phyloP scores from a whole-genome alignment of 2,888 invertebrate genomes.

The Hirudinaria manillensis region DNA sequence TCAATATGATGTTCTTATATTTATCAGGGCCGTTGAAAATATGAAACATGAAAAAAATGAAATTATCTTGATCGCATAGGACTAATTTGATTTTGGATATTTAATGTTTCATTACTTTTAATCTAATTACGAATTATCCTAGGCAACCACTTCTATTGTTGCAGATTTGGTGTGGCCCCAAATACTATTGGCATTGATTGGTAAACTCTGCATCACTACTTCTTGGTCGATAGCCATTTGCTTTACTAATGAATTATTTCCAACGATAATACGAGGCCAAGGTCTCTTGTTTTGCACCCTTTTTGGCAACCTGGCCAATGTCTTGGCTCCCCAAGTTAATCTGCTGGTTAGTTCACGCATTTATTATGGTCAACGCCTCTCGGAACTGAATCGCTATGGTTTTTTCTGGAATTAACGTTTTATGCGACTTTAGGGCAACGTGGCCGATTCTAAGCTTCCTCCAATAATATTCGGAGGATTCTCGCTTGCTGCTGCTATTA shows the following conservation, averaged over 20 bases:
- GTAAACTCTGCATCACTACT: slow-evolving; percentile 73
- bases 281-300: slow-evolving; percentile 30
- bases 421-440: neutral
- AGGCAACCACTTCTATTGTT: no score
- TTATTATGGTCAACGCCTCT: no score
- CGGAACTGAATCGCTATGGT: no score
- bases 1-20: neutral
- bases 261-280: slow-evolving; percentile 58
- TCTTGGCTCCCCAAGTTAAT: slow-evolving; percentile 30
- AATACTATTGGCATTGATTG: slow-evolving; percentile 65
- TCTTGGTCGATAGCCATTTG: slow-evolving; percentile 78
- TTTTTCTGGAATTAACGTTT: no score
- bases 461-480: slow-evolving; percentile 20
- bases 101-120: no score
- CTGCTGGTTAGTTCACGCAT: slow-evolving; percentile 25
- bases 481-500: slow-evolving; percentile 11
- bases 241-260: slow-evolving; percentile 81
- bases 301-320: slow-evolving; percentile 32
- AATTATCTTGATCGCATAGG: no score
- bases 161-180: slow-evolving; percentile 26
- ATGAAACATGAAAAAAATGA: no score
- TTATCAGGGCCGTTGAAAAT: neutral
- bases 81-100: no score
- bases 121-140: no score
- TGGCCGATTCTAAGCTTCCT: neutral